Percentiles rank a stretch among this genome's conserved stretches.
These are phyloP conservation scores for Glaucidium brasilianum DNA, from an alignment of 2,113 vertebrate genomes.

Conservation along the genomic window DNA sequence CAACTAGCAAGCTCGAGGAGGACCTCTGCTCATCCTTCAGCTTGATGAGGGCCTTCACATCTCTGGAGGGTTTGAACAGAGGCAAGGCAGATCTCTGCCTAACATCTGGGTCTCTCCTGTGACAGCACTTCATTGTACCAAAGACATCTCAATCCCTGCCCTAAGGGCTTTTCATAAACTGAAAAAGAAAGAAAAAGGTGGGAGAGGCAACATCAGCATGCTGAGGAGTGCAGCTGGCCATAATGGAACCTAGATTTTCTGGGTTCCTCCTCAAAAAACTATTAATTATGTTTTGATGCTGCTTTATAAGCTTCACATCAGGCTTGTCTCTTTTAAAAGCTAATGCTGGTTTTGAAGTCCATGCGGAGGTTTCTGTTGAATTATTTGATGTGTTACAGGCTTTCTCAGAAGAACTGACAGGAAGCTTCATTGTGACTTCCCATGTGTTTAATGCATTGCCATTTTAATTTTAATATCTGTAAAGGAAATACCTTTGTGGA, in stretches of 20 bases:
- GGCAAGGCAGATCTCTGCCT: not conserved
- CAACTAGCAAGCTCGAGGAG: not conserved
- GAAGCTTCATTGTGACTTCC: slow-evolving; percentile 1
- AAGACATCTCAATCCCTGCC: not conserved
- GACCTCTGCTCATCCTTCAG: not conserved
- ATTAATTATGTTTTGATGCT: not conserved
- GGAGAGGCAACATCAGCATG: not conserved
- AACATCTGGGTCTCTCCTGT: not conserved
- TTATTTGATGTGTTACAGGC: not conserved
- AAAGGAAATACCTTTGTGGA: slow-evolving; percentile 54
- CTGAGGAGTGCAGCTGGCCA: not conserved
- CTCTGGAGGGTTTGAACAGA: not conserved
- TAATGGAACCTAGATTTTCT: not conserved
- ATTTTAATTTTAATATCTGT: slow-evolving; percentile 12
- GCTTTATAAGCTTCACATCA: not conserved
- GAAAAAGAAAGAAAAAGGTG: not conserved
- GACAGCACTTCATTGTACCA: not conserved
- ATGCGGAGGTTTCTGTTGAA: not conserved
- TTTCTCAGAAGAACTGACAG: slow-evolving; percentile 41
- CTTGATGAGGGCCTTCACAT: not conserved
- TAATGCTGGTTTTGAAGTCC: not conserved
- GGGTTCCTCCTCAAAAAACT: not conserved
- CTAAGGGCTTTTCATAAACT: not conserved
- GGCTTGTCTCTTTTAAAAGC: not conserved
- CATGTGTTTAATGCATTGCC: slow-evolving; percentile 23